Percentiles rank a stretch among this genome's conserved stretches.
Conservation (phyloP, 2,888 invertebrate species). For the Troides oblongomaculatus region DNA sequence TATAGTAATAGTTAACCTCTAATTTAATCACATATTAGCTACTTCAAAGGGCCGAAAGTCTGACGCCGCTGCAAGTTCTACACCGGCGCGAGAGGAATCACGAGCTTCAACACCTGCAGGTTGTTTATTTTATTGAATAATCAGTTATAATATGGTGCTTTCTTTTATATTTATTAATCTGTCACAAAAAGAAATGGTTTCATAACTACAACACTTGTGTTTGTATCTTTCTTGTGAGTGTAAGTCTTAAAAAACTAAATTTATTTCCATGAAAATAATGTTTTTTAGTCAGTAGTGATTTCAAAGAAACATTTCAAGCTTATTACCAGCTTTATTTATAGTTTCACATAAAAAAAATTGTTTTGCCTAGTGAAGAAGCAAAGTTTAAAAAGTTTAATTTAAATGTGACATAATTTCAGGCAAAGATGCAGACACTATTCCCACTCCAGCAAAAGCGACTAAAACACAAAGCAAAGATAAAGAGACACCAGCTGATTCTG, state of each 20-base stretch:
- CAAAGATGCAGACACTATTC: constrained; percentile 56
- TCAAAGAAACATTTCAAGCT: no score
- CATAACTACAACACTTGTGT: no score
- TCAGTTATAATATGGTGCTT: background rate
- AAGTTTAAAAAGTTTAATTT: no score
- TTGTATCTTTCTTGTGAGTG: no score
- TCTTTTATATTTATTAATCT: no score
- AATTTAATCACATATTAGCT: constrained; percentile 44
- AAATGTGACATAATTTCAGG: constrained; percentile 42
- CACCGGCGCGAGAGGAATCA: constrained; percentile 64
- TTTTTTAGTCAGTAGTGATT: no score
- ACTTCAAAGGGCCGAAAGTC: constrained; percentile 73
- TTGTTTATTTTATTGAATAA: constrained; percentile 31
- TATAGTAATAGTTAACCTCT: background rate
- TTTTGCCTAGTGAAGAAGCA: no score
- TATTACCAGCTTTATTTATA: no score
- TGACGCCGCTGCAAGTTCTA: constrained; percentile 56
- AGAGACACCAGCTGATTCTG: constrained; percentile 68
- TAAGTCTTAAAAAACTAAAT: no score
- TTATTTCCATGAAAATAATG: no score
- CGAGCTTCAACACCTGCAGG: constrained; percentile 70
- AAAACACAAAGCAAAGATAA: constrained; percentile 77
- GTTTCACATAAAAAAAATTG: no score
- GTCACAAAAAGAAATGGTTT: no score
- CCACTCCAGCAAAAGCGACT: constrained; percentile 59